Evolutionary conservation across 1,140 invertebrate genomes (phyloP), one percentile per base, ranked within the genome.

Genomic region (Cotesia vestalis): DNA sequence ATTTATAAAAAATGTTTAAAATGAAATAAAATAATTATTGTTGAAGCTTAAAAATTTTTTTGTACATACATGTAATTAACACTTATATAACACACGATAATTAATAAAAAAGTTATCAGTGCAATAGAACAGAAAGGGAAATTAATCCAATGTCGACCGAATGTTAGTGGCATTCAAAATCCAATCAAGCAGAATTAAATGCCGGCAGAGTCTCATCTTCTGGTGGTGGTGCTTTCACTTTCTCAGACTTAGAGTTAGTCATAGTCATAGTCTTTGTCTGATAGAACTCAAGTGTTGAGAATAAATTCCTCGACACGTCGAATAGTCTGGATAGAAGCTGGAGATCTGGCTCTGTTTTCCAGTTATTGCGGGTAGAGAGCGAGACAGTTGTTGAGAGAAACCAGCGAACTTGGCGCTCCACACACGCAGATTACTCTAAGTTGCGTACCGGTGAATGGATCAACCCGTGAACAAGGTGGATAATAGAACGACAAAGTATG

Each of bases 261-360:
- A 9, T 11, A 46, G 40, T 46, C 40, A 9, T 11, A 2, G 11
- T 11, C 40, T 46, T 11, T 11, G 40, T 46, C 5, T 46, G 11
- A 4, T 11, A 9, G 6, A 46, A 46, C 40, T 35, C 53, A 27
- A 27, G 27, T 57, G n/a, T 20, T 57, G 12, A 57, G 38, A 60
- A 71, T 71, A 63, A 71, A 71, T 71, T 71, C 68, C 59, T 17
- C 68, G 27, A 36, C 46, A 63, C 69, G 69, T 62, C 69, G 59
- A 53, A 38, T 63, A 17, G 68, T 51, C 14, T 61, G 27, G 27
- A 57, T 74, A 76, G 72, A 75, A 66, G 72, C 14, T 61, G 27
- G 27, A 57, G 75, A 76, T 74, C 76, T 61, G 72, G 61, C 73
- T 78, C 77, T 78, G 76, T 78, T 80, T 80, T 77, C 79, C 75